A percentile compares a stretch with the other conserved stretches of the same genome.
phyloP scores from a whole-genome alignment of 2,888 invertebrate genomes.

The Tipula lateralis region DNA sequence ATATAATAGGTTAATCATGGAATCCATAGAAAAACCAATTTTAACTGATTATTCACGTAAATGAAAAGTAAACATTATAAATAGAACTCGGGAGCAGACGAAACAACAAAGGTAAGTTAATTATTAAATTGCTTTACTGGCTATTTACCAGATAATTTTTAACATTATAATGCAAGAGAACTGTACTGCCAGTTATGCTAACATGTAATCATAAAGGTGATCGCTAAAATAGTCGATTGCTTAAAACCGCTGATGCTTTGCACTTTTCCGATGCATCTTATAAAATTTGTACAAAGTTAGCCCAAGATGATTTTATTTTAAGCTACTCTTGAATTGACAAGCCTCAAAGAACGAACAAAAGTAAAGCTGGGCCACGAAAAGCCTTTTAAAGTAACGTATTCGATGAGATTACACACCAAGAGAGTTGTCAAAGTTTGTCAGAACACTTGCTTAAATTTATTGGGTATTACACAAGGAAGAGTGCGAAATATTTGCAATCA shows the following conservation, averaged over 20 bases:
- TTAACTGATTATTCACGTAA: too few species aligned
- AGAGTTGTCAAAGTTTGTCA: constrained; percentile 31
- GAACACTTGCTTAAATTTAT: constrained; percentile 33
- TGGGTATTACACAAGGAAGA: constrained; percentile 32
- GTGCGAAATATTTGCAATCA: constrained; percentile 32
- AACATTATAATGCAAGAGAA: background rate
- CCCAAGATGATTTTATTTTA: constrained; percentile 31
- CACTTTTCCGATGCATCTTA: too few species aligned
- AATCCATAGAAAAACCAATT: too few species aligned
- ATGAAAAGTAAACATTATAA: too few species aligned
- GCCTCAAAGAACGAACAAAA: background rate
- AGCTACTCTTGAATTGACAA: background rate
- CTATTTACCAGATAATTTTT: background rate
- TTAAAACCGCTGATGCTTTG: too few species aligned
- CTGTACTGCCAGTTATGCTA: background rate
- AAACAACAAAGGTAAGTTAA: background rate
- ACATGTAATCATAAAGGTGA: background rate
- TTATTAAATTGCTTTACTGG: background rate
- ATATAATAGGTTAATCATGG: too few species aligned
- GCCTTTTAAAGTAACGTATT: too few species aligned
- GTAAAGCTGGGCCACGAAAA: too few species aligned
- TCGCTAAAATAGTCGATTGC: background rate
- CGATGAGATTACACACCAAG: too few species aligned
- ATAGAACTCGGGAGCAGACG: too few species aligned
- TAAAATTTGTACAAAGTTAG: too few species aligned